Evolutionary conservation across 2,888 invertebrate species (phyloP).

Genomic region (Platerodrilus igneus): DNA sequence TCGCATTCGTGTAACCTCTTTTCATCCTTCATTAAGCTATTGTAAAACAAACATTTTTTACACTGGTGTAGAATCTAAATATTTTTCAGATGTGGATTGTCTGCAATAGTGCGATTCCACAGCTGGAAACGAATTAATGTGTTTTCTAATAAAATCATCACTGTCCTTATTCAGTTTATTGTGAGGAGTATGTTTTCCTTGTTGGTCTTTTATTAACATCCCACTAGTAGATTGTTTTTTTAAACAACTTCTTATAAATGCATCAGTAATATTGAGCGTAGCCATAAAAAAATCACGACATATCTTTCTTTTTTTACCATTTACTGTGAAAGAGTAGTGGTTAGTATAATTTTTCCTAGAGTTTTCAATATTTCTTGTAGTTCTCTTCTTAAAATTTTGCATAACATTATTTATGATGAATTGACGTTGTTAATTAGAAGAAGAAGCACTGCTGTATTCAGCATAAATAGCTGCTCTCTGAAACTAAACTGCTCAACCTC

Average conservation of each 20-base stretch:
- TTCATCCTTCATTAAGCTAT: slow-evolving; percentile 20
- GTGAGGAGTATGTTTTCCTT: slow-evolving; percentile 17
- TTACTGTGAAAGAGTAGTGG: slow-evolving; percentile 21
- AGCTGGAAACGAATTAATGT: slow-evolving; percentile 28
- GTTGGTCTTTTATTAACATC: slow-evolving; percentile 26
- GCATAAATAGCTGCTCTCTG: slow-evolving; percentile 24
- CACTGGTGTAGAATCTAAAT: slow-evolving; percentile 29
- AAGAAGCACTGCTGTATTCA: slow-evolving; percentile 20
- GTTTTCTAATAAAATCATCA: slow-evolving; percentile 22
- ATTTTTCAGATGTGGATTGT: slow-evolving; percentile 12
- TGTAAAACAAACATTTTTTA: slow-evolving; percentile 28
- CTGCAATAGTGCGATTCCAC: slow-evolving; percentile 32
- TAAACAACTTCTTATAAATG: slow-evolving; percentile 28
- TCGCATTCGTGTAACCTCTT: slow-evolving; percentile 16
- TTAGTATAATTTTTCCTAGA: slow-evolving; percentile 24
- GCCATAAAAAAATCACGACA: slow-evolving; percentile 28
- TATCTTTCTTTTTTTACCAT: slow-evolving; percentile 17
- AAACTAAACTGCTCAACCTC: slow-evolving; percentile 22
- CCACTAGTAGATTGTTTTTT: slow-evolving; percentile 16
- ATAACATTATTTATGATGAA: slow-evolving; percentile 28
- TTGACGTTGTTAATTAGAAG: slow-evolving; percentile 28
- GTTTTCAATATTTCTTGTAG: slow-evolving; percentile 26
- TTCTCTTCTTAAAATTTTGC: slow-evolving; percentile 26
- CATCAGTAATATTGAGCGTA: slow-evolving; percentile 26
- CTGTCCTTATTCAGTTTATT: slow-evolving; percentile 19